Evolutionary conservation across 2,888 invertebrate species (phyloP), one percentile per base, ranked within the genome.

Genomic region (Asteroscopus sphinx): DNA sequence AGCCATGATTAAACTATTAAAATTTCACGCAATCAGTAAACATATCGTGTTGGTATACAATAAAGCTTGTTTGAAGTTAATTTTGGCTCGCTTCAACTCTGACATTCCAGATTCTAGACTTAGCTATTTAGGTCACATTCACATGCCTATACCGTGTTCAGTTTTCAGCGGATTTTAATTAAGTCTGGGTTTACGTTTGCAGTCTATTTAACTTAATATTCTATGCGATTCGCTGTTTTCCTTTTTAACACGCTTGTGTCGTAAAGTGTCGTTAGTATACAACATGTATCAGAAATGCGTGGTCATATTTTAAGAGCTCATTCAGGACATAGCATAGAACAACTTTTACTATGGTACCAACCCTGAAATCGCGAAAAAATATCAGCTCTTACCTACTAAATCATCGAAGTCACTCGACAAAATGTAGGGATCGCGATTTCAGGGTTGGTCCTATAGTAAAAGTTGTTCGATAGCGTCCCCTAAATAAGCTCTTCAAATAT

Each of bases 71-170:
- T 55, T 47, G 28, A 11, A 33, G 47, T 55, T 61, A 73, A 73
- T 77, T 75, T 70, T 51, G 37, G 65, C 37, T 54, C 51, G 12
- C 33, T 52, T 80, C 66, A 79, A 78, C 78, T 79, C 67, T 80
- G 78, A 77, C 75, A 81, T 81, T 79, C 47, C 56, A 44, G 30
- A 63, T 68, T 69, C 54, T 63, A 56, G 67, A 58, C 57, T 47
- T 30, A 69, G 61, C 25, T 77, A 77, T 78, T 76, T 76, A 61
- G 79, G 77, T 76, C 73, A 60, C 53, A 61, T 68, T 76, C 73
- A 60, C 53, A 61, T 68, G 16, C 60, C 62, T 62, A 46, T 61
- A 17, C 41, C 15, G 52, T 55, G 72, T 68, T 53, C 41, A 45
- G 52, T 55, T 67, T 67, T 54, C 41, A 45, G 51, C 41, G 26